Evolutionary conservation across 1,140 invertebrate species (phyloP).

Genomic region (Drosophila subpulchrella): DNA sequence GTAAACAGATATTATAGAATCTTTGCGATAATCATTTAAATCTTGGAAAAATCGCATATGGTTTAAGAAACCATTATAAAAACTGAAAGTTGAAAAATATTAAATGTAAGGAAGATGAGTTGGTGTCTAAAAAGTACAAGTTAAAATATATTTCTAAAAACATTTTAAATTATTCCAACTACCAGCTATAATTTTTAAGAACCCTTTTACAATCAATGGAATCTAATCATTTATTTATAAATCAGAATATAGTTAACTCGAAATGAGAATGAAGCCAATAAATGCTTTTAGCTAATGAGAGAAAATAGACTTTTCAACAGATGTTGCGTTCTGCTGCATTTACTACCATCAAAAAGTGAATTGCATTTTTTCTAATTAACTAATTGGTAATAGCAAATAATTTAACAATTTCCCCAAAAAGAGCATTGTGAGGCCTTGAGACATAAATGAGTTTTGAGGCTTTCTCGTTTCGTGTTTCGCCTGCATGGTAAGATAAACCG

Average conservation of each 20-base stretch:
- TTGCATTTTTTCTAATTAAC: constrained; percentile 31
- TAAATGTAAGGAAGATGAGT: too few relatives aligned
- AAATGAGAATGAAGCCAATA: neutral
- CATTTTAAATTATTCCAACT: too few relatives aligned
- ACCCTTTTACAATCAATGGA: too few relatives aligned
- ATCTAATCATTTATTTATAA: too few relatives aligned
- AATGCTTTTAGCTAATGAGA: constrained; percentile 9
- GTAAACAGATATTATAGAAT: neutral
- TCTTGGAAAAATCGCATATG: too few relatives aligned
- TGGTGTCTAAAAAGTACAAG: too few relatives aligned
- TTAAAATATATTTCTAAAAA: too few relatives aligned
- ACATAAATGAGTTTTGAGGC: constrained; percentile 18
- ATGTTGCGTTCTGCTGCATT: constrained; percentile 6
- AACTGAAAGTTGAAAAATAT: too few relatives aligned
- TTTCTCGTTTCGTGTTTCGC: constrained; percentile 48
- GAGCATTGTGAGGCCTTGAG: constrained; percentile 6
- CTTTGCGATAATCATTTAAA: neutral
- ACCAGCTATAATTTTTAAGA: too few relatives aligned
- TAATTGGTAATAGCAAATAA: constrained; percentile 37
- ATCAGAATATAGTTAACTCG: too few relatives aligned
- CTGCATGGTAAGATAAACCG: constrained; percentile 27
- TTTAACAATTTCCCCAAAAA: constrained; percentile 31
- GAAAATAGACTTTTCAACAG: constrained; percentile 19
- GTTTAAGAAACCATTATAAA: too few relatives aligned
- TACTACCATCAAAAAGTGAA: constrained; percentile 10